Conservation (phyloP, 2,113 vertebrate genomes). For the Saccopteryx leptura region DNA sequence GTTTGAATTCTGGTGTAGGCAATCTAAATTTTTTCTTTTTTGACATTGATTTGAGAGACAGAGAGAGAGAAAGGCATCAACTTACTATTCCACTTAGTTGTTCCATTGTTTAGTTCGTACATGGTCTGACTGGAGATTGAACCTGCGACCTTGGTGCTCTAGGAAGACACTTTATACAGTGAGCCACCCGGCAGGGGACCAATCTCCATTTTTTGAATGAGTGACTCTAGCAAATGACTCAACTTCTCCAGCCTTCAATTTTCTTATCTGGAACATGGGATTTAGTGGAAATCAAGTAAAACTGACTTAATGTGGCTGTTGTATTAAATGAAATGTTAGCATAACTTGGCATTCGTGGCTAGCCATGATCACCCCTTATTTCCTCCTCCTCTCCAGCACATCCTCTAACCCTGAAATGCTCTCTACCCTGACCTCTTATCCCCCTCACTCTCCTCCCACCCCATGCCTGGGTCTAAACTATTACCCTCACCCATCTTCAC, state of each 20-base stretch:
- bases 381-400: not conserved
- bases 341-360: not conserved
- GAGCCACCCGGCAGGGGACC: too few relatives aligned
- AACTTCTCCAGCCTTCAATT: not conserved
- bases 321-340: not conserved
- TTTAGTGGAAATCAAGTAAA: not conserved
- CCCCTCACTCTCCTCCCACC: not conserved
- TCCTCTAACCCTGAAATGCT: not conserved
- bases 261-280: not conserved
- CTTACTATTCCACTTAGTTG: too few relatives aligned
- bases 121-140: too few relatives aligned
- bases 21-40: not conserved
- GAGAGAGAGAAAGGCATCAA: too few relatives aligned
- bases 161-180: too few relatives aligned
- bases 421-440: not conserved
- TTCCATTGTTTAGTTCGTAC: too few relatives aligned
- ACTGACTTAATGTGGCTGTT: not conserved
- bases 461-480: not conserved
- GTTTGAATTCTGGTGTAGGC: not conserved
- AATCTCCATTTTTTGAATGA: not conserved
- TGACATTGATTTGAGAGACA: too few relatives aligned
- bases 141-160: too few relatives aligned
- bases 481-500: not conserved
- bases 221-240: slow-evolving; percentile 21
- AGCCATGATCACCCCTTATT: not conserved